Evolutionary conservation across 2,797 vertebrate genomes (phyloP), one percentile per base, ranked within the genome.

Genomic region (Tadarida brasiliensis): DNA sequence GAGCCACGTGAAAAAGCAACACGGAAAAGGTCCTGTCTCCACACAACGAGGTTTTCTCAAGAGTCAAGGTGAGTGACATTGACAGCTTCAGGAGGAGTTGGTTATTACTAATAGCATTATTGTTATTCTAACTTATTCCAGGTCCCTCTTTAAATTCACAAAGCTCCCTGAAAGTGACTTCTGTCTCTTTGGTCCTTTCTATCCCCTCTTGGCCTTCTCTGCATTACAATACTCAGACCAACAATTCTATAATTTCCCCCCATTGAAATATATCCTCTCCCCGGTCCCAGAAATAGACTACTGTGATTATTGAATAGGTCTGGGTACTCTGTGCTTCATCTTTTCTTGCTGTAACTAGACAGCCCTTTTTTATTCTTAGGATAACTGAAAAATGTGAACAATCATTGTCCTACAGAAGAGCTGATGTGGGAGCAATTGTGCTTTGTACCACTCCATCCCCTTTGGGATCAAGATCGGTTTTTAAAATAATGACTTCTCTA

Each of bases 401-500:
- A 61, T 92, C 80, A 2, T 70, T 74, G 93, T 91, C 91, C 94
- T 90, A 93, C 82, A 94, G 95, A 12, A 82, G 82, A 97, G 89
- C 94, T 96, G 95, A 96, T 97, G 94, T 97, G 86, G 71, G 95
- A 97, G 97, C 93, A 94, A 81, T 47, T 78, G 89, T 73, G 95
- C 96, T 95, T 96, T 74, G 84, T 89, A 94, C 51, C 57, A 84
- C n/a, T 91, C 7, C 11, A 68, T 83, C 47, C 94, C 96, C 95
- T 44, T 70, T 92, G 97, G 95, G 97, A 96, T 92, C 94, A 96
- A 61, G 54, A 96, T 95, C 63, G 14, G 94, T 86, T 95, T 95
- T 90, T 76, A 97, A 98, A 97, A 96, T 83, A 94, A 97, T 97
- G 91, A 96, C 83, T 98, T 97, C 91, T 81, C 94, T 74, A 87